These are phyloP conservation scores for Hucho hucho DNA, from an alignment of 2,113 vertebrate species.

Conservation along the genomic window DNA sequence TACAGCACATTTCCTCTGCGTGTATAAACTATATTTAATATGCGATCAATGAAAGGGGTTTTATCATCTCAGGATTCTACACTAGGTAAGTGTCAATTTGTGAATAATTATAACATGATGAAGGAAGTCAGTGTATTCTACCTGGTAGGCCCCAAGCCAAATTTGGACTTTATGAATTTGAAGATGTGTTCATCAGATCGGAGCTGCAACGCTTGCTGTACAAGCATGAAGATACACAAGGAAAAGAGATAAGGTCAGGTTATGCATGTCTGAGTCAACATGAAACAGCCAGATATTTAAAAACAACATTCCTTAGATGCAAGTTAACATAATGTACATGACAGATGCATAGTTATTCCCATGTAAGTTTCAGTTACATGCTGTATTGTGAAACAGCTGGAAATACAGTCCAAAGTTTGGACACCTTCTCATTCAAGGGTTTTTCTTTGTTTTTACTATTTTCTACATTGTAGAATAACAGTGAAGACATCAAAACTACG, in stretches of 20 bases:
- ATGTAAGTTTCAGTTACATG: too few relatives aligned
- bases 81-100: slow-evolving; percentile 24
- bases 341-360: too few relatives aligned
- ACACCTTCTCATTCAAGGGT: too few relatives aligned
- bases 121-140: slow-evolving; percentile 51
- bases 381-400: too few relatives aligned
- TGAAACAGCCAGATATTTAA: background rate
- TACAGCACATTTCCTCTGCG: background rate
- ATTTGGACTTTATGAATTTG: slow-evolving; percentile 96
- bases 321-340: too few relatives aligned
- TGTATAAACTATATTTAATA: background rate
- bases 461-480: too few relatives aligned
- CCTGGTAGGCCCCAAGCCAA: slow-evolving; percentile 90
- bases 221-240: slow-evolving; percentile 31
- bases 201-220: slow-evolving; percentile 85
- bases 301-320: background rate
- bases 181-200: slow-evolving; percentile 97
- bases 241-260: slow-evolving; percentile 7
- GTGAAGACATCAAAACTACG: too few relatives aligned
- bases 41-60: background rate
- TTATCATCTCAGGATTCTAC: background rate
- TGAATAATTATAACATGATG: slow-evolving; percentile 26
- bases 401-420: too few relatives aligned
- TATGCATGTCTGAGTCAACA: background rate
- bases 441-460: too few relatives aligned